These are phyloP conservation scores for Caenorhabditis sp. DNA, from an alignment of 2,888 invertebrate species.

Conservation along the genomic window DNA sequence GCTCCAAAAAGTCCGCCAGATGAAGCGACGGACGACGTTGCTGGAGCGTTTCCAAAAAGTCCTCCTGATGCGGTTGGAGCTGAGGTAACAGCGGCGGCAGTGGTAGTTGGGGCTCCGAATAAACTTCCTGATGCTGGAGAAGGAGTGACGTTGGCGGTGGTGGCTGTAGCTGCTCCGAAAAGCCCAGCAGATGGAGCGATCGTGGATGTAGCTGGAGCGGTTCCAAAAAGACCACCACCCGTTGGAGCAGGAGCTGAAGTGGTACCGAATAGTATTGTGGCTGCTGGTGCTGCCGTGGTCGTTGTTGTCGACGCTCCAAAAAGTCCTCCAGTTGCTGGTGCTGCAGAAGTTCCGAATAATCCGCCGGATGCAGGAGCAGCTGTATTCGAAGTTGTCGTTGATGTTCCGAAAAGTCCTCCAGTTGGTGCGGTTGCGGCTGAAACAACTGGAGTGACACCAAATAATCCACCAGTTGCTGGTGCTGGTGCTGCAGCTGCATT, in stretches of 20 bases:
- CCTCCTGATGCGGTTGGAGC: too few relatives aligned
- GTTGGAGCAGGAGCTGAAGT: too few relatives aligned
- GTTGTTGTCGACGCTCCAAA: constrained; percentile 3
- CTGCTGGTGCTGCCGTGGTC: not conserved
- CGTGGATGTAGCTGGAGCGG: constrained; percentile 1
- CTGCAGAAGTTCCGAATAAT: not conserved
- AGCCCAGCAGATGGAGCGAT: constrained; percentile 9
- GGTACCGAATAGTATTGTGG: too few relatives aligned
- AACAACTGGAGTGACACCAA: constrained; percentile 3
- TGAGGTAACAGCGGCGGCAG: too few relatives aligned
- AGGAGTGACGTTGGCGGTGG: constrained; percentile 2
- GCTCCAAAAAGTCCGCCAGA: too few relatives aligned
- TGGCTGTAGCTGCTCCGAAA: constrained; percentile 4
- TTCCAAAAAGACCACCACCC: constrained; percentile 13
- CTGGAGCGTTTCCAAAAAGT: too few relatives aligned
- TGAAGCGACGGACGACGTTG: too few relatives aligned
- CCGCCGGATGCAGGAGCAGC: not conserved
- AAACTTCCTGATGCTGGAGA: constrained; percentile 4
- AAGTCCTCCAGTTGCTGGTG: constrained; percentile 1
- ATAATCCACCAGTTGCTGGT: not conserved
- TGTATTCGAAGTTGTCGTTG: constrained; percentile 3
- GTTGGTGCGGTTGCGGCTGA: too few relatives aligned
- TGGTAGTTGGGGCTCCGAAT: not conserved
- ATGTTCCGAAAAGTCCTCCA: constrained; percentile 5
- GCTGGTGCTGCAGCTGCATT: not conserved